Base-by-base conservation (phyloP, 2,888 invertebrate genomes). In the Lycophotia porphyrea region DNA sequence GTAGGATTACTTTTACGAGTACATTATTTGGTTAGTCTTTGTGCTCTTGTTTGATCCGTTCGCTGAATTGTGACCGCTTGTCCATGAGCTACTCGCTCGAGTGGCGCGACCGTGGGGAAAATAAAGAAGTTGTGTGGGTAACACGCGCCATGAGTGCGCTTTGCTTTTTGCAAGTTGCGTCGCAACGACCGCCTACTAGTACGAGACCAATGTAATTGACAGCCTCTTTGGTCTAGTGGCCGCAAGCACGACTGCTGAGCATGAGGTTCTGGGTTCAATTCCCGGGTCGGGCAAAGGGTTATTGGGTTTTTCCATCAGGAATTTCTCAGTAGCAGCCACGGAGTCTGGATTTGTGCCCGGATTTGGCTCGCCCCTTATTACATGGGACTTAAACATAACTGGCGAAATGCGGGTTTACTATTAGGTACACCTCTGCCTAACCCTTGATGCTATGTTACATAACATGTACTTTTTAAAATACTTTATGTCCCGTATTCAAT, bases 1-100 rank as follows among this genome's bases (percentile, higher is more conserved):
- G 82, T 61, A 69, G n/a, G 13, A 15, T 60, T 60, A 60, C n/a
- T 55, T 63, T 63, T 2, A 2, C 2, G 18, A 15, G 13, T 44
- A 42, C 8, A 18, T 60, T 47, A 47, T 18, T 49, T 74, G 4
- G 31, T 27, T n/a, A 39, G 18, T 47, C 13, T 58, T 27, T 36
- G 18, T 52, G 31, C n/a, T 34, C 31, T 24, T 69, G 15, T 69
- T 34, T 47, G 31, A 15, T 47, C 21, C 7, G 34, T 9, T 34
- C 34, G 18, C 34, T n/a, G 2, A 67, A 36, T 18, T 1, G 11
- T n/a, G n/a, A 4, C 3, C 24, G n/a, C 15, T 13, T 61, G 36
- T 31, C 31, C 9, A 31, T 31, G 31, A 58, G 31, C 1, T 58
- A 8, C 58, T n/a, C 52, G 13, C 52, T 52, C n/a, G 1, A n/a